Base-by-base conservation (phyloP, 2,113 vertebrate genomes). In the Ovibos moschatus region DNA sequence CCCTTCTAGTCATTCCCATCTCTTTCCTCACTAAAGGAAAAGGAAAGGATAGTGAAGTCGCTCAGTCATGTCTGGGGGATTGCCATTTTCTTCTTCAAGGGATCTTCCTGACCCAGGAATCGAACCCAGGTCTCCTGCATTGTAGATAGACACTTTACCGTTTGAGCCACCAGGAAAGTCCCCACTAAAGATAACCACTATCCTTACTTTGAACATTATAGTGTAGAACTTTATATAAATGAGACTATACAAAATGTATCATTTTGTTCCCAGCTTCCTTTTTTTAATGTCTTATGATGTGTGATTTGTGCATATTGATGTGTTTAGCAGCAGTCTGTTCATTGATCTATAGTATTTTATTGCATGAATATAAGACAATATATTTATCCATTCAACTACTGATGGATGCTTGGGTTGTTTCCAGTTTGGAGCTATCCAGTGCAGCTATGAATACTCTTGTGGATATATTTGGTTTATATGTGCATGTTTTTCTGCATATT, bases 191-290 rank as follows among this genome's bases (percentile, higher is more conserved):
- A 17, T 76, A 87, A 84, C 19, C 7, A 28, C 53, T 21, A 28
- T 71, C 71, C 55, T 90, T 40, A 92, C 64, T 87, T 89, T 51
- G 60, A 87, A 87, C 45, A 25, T 21, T 19, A 10, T 3, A 25
- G 19, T n/a, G 1, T 58, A 92, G 74, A 82, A 67, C 30, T 83
- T 27, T 11, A 4, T 76, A 36, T 76, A 67, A 85, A 88, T 85
- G 36, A 85, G 45, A 33, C 23, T 23, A 57, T 21, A 50, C 1
- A 23, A 79, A 43, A 76, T 50, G 9, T 23, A 7, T 83, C 47
- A 3, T 33, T 89, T 86, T 97, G n/a, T 87, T 82, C 55, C 40
- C 71, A 91, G 55, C 40, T 89, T 74, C 33, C 55, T 76, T 81
- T 47, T 82, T 76, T 91, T 53, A 85, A 45, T 64, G 50, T 81